Percentiles rank a stretch among this genome's conserved stretches.
Evolutionary conservation across 2,888 invertebrate genomes (phyloP).

Genomic region (Tiliacea aurago): DNA sequence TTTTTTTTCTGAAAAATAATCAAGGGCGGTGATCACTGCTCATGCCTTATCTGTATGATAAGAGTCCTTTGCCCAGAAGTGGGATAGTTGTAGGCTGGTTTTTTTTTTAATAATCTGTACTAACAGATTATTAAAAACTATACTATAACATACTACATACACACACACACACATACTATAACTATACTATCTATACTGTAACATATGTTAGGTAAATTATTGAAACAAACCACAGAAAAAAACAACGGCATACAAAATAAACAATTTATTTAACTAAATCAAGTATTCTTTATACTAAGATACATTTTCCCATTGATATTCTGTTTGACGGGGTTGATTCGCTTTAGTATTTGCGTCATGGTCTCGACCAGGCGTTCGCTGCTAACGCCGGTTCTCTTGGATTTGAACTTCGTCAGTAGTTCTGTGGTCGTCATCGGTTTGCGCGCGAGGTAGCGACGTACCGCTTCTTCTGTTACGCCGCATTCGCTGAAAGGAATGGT

Average conservation of each 20-base stretch:
- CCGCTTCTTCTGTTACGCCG: conserved; percentile 98
- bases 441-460: conserved; percentile 97
- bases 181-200: no score
- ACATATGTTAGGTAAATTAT: no score
- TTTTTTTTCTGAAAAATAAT: no score
- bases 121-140: no score
- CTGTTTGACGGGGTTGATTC: conserved; percentile 97
- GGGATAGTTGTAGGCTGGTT: no score
- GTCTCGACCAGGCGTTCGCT: conserved; percentile 97
- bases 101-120: no score
- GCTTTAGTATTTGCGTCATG: conserved; percentile 98
- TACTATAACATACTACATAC: no score
- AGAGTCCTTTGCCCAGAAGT: no score
- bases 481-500: conserved; percentile 92
- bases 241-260: conserved; percentile 18
- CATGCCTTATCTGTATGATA: no score
- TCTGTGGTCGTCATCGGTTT: conserved; percentile 99
- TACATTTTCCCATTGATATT: conserved; percentile 98
- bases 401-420: conserved; percentile 98
- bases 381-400: conserved; percentile 97
- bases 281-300: conserved; percentile 94
- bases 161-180: no score
- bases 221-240: not conserved
- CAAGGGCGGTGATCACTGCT: no score
- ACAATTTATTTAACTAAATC: conserved; percentile 61